These are phyloP conservation scores for Troglohyphantes excavatus DNA, from an alignment of 2,888 invertebrate species.

Conservation along the genomic window DNA sequence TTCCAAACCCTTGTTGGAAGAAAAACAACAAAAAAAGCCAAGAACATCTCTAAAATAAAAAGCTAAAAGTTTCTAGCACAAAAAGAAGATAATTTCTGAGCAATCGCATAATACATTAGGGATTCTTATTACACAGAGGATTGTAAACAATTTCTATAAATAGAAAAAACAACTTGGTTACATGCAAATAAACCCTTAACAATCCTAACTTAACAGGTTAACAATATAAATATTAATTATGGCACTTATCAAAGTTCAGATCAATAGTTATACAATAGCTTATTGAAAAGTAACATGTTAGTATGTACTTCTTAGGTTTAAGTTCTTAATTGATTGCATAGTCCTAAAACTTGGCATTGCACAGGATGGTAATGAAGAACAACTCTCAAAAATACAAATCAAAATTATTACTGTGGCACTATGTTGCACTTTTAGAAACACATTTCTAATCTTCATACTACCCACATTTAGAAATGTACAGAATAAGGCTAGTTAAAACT, in stretches of 20 bases:
- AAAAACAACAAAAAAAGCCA: too few species aligned
- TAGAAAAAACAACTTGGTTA: constrained; percentile 10
- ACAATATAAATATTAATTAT: constrained; percentile 43
- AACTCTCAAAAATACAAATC: background rate
- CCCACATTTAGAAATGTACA: background rate
- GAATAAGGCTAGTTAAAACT: background rate
- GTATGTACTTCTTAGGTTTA: background rate
- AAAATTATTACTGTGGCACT: background rate
- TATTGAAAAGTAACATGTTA: background rate
- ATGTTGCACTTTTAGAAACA: background rate
- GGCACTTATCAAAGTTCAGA: constrained; percentile 53
- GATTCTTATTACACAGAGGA: background rate
- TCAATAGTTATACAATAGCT: constrained; percentile 20
- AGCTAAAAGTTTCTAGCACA: too few species aligned
- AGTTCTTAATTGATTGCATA: background rate
- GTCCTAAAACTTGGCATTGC: constrained; percentile 23
- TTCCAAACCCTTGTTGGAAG: too few species aligned
- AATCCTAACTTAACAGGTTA: constrained; percentile 40
- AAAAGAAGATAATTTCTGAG: background rate
- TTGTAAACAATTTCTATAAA: background rate
- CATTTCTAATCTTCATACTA: background rate
- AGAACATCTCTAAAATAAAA: too few species aligned
- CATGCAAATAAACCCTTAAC: constrained; percentile 34
- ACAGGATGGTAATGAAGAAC: background rate
- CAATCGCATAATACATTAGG: background rate